Evolutionary conservation across 2,888 invertebrate species (phyloP).

Genomic region (Polymixis flavicincta): DNA sequence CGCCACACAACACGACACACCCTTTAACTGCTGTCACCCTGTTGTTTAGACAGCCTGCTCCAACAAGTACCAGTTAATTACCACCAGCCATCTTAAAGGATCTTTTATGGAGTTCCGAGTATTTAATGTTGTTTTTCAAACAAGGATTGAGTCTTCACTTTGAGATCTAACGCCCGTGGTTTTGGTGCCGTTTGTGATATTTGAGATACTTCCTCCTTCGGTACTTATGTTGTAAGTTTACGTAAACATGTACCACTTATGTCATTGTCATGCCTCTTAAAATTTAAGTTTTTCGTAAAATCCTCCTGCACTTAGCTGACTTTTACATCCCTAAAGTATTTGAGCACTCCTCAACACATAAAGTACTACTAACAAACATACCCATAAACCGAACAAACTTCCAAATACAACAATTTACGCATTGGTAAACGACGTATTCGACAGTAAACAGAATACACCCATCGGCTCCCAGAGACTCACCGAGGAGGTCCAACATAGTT

Average conservation of each 20-base stretch:
- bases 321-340: slow-evolving; percentile 25
- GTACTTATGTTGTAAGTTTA: slow-evolving; percentile 37
- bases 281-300: slow-evolving; percentile 36
- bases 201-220: slow-evolving; percentile 51
- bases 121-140: slow-evolving; percentile 64
- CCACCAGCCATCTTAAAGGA: slow-evolving; percentile 62
- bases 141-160: slow-evolving; percentile 65
- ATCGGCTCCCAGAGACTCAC: slow-evolving; percentile 60
- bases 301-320: not conserved
- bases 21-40: slow-evolving; percentile 45
- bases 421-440: slow-evolving; percentile 51
- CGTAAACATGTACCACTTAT: slow-evolving; percentile 51
- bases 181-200: slow-evolving; percentile 49
- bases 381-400: slow-evolving; percentile 43
- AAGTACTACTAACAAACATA: slow-evolving; percentile 27
- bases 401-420: slow-evolving; percentile 38
- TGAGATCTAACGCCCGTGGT: slow-evolving; percentile 55
- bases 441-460: slow-evolving; percentile 54
- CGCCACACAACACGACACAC: slow-evolving; percentile 43
- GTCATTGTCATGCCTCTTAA: slow-evolving; percentile 35
- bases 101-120: slow-evolving; percentile 67
- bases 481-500: slow-evolving; percentile 71
- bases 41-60: slow-evolving; percentile 67
- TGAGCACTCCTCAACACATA: slow-evolving; percentile 34
- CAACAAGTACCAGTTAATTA: slow-evolving; percentile 63